Evolutionary conservation across 2,797 vertebrate species (phyloP), one percentile per base, ranked within the genome.

Genomic region (Lagocephalus sceleratus): DNA sequence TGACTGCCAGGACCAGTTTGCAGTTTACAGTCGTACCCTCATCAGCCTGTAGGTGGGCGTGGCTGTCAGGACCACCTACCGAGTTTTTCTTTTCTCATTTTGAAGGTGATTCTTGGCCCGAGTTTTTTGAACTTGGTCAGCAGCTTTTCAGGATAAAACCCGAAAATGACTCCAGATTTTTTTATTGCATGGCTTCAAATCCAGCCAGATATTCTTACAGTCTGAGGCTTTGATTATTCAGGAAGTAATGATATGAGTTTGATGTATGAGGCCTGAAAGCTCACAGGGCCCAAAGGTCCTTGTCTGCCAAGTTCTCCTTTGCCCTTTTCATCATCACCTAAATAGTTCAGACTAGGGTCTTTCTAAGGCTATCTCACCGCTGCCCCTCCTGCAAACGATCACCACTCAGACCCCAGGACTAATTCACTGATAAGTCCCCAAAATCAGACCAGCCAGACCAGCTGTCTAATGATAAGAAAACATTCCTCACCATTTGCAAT

Each of bases 391-490:
- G 63, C 45, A 64, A 53, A 79, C 69, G 47, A 74, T 85, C 78
- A 79, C 43, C 78, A 70, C 80, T 81, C 71, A 66, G 68, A 61
- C 38, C 48, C 69, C 57, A 35, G 54, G 63, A 54, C 67, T 53
- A 56, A 64, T 57, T 54, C 46, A 46, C 71, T 81, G 88, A 89
- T 89, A 88, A 84, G 68, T 57, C 54, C 54, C 45, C 54, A 54
- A 57, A 65, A 68, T 79, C 81, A 68, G 72, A 70, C 41, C 19
- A 29, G 60, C 71, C 84, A 82, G 79, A 75, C 70, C 57, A 57
- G 57, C 59, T 68, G 76, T 72, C 54, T 47, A 59, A 51, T 16
- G 83, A 84, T 85, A 87, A 87, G 75, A 66, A 75, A 68, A 66
- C 75, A 86, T 86, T 87, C 82, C 78, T 76, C 15, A 23, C 46